Evolutionary conservation across 1,140 invertebrate species (phyloP), one percentile per base, ranked within the genome.

Genomic region (Drosophila ananassae): DNA sequence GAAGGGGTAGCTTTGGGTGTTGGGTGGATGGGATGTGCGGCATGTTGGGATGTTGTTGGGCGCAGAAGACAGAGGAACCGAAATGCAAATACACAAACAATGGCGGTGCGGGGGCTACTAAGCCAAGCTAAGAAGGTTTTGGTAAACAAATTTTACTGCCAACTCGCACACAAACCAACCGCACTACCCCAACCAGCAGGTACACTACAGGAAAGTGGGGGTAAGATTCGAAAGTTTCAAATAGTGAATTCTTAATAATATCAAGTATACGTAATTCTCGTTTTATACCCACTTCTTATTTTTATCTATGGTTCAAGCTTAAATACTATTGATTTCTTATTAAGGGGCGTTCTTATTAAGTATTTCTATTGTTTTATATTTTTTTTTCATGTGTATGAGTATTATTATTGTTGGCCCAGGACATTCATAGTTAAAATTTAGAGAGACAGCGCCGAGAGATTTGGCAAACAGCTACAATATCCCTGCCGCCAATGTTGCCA

Each of bases 381-480:
- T 59, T 59, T 60, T 32, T 24, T 73, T 5, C 25, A 17, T 54
- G 41, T 67, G 61, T 22, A 57, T 32, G 47, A 37, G 60, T 55
- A 21, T 53, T 28, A 32, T 55, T 56, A n/a, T 28, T 46, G 67
- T 37, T 56, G 48, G 61, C 73, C 68, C 83, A 77, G 71, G 69
- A 87, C 83, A 87, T 87, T 87, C 82, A 87, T 87, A 87, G 78
- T 87, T 87, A 87, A 87, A 87, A 87, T 87, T 87, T 87, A 81
- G 78, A 82, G 82, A 87, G 79, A 78, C 78, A 82, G 79, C 79
- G 66, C 61, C 83, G 66, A 89, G 83, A 89, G 82, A 87, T 89
- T 87, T 87, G 83, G 75, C 83, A 85, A 82, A 87, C 74, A 85
- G 64, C 78, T 47, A 75, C 72, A 75, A 75, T 75, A 75, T 75